Percentiles rank a stretch among this genome's conserved stretches.
Conservation (phyloP, 2,888 invertebrate species). For the Chironomus tentans region DNA sequence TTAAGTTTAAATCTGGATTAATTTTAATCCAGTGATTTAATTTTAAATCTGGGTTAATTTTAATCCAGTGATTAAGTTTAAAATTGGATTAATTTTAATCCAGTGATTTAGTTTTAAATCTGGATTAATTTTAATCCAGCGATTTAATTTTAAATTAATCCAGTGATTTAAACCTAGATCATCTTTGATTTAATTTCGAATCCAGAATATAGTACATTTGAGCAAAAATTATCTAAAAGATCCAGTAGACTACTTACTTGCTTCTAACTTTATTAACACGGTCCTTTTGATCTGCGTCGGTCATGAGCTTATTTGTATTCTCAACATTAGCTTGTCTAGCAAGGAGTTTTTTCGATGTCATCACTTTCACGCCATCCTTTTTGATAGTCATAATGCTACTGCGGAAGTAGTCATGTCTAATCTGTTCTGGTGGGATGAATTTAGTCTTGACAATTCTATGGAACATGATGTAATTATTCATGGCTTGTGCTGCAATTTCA, state of each 20-base stretch:
- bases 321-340: background rate
- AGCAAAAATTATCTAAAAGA: no score
- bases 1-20: no score
- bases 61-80: no score
- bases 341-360: slow-evolving; percentile 15
- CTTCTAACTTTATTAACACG: background rate
- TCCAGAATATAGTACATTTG: no score
- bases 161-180: no score
- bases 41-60: no score
- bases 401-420: slow-evolving; percentile 47
- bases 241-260: slow-evolving; percentile 3
- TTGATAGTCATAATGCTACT: slow-evolving; percentile 46
- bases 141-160: no score
- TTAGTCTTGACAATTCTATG: slow-evolving; percentile 74
- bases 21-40: no score
- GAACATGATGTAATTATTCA: slow-evolving; percentile 97
- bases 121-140: no score
- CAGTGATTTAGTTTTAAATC: no score
- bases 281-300: slow-evolving; percentile 10
- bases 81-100: no score
- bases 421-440: slow-evolving; percentile 58
- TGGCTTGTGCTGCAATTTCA: slow-evolving; percentile 86
- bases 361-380: slow-evolving; percentile 41
- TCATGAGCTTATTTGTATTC: slow-evolving; percentile 7
- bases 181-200: no score